Evolutionary conservation across 2,797 vertebrate genomes (phyloP).

Genomic region (Pristis pectinata): DNA sequence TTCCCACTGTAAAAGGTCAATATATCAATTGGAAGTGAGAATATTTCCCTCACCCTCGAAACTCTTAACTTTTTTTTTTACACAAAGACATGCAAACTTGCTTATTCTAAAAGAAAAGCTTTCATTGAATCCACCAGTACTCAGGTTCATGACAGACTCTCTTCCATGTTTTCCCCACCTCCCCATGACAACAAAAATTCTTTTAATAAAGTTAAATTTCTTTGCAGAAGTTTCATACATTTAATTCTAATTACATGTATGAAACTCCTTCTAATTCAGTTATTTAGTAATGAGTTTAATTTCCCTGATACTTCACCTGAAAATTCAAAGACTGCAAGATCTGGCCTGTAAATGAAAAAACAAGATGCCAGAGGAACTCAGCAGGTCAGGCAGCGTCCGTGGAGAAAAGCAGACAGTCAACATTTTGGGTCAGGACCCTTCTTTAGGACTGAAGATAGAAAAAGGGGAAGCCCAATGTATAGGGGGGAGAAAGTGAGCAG

Average conservation of each 20-base stretch:
- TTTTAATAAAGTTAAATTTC: background rate
- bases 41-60: background rate
- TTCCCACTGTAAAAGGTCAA: background rate
- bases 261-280: background rate
- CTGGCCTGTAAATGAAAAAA: background rate
- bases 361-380: too few species aligned
- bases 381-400: too few species aligned
- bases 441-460: too few species aligned
- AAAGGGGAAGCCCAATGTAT: too few species aligned
- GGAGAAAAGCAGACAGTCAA: too few species aligned
- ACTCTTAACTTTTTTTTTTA: too few species aligned
- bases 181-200: background rate
- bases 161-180: background rate
- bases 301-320: background rate
- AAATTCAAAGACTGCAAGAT: background rate
- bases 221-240: background rate
- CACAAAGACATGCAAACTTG: too few species aligned
- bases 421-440: too few species aligned
- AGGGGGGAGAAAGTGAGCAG: too few species aligned
- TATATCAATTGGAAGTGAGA: background rate
- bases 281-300: background rate
- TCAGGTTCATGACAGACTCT: background rate
- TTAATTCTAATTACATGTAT: background rate
- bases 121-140: background rate
- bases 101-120: background rate